Conservation (phyloP, 2,113 vertebrate species). For the Rhineura floridana region DNA sequence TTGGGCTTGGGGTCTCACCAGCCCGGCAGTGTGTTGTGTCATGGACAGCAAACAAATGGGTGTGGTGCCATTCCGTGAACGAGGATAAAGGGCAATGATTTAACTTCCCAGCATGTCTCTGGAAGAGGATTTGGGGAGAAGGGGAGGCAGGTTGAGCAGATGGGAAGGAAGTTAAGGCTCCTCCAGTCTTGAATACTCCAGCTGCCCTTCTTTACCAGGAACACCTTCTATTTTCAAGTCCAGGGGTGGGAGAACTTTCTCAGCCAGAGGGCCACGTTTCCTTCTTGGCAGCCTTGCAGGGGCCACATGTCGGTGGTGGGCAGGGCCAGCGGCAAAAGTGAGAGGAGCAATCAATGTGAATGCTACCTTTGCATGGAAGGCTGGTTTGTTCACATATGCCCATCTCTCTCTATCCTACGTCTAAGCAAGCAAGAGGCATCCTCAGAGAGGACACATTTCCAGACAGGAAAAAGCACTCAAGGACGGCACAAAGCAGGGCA, state of each 20-base stretch:
- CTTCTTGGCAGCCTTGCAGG: not conserved
- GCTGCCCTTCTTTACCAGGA: not conserved
- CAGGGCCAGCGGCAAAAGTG: not conserved
- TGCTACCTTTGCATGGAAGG: too few species aligned
- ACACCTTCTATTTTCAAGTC: not conserved
- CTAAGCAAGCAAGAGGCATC: too few species aligned
- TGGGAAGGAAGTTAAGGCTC: not conserved
- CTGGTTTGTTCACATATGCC: too few species aligned
- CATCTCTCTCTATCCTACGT: too few species aligned
- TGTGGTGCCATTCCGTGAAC: not conserved
- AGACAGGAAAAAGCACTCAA: too few species aligned
- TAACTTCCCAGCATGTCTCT: not conserved
- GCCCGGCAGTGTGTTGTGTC: not conserved
- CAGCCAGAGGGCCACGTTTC: not conserved
- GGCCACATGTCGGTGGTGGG: not conserved
- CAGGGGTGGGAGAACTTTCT: not conserved
- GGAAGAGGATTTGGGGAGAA: not conserved
- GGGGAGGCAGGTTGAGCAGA: not conserved
- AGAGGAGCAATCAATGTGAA: too few species aligned
- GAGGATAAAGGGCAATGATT: fast-evolving
- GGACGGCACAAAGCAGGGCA: too few species aligned
- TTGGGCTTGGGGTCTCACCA: not conserved
- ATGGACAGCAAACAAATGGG: not conserved
- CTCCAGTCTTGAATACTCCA: not conserved
- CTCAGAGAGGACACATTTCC: too few species aligned